A percentile compares a stretch with the other conserved stretches of the same genome.
These are phyloP conservation scores for Macquaria australasica DNA, from an alignment of 2,113 vertebrate species.

Conservation along the genomic window DNA sequence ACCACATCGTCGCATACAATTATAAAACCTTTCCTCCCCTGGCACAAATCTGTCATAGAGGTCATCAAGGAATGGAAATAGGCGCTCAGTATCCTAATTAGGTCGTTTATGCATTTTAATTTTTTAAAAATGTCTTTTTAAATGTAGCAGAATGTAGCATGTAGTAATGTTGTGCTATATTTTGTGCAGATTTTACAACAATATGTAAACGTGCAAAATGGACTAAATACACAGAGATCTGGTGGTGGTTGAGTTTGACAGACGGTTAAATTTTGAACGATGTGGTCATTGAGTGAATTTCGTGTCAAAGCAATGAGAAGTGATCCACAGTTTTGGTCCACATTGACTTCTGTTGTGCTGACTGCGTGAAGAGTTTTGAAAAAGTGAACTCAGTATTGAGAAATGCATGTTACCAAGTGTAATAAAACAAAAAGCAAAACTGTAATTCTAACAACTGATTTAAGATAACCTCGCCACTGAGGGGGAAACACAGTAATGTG, in stretches of 20 bases:
- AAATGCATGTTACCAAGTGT: background rate
- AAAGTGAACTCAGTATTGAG: conserved; percentile 9
- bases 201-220: background rate
- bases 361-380: background rate
- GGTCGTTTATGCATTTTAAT: background rate
- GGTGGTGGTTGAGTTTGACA: background rate
- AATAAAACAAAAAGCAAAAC: background rate
- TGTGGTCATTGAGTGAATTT: background rate
- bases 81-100: background rate
- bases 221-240: background rate
- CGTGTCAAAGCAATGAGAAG: background rate
- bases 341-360: background rate
- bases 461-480: background rate
- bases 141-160: background rate
- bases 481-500: background rate
- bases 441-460: background rate
- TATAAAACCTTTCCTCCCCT: background rate
- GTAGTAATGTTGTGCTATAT: background rate
- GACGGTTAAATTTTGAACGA: background rate
- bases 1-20: background rate
- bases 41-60: background rate
- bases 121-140: background rate
- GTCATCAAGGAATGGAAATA: background rate
- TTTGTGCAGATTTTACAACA: background rate
- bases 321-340: background rate